Evolutionary conservation across 2,797 vertebrate species (phyloP), one percentile per base, ranked within the genome.

Genomic region (Garrulus glandarius): DNA sequence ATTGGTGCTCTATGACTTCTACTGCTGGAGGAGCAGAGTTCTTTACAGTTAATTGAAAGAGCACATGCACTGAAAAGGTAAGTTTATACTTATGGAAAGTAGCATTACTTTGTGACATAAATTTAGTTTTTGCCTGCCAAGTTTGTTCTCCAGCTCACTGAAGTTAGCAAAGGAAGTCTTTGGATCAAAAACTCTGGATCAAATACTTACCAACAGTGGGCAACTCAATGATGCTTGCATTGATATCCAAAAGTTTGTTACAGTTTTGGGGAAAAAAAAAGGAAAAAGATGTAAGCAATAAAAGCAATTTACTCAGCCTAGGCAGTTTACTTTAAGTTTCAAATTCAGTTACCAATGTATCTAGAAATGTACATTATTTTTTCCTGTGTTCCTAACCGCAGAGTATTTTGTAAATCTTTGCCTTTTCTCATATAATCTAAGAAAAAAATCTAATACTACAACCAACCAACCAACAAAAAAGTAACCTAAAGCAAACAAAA

Each of bases 211-310:
- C 30, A 63, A 64, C 12, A 56, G 8, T 5, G 9, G 8, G 6
- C 3, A 53, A 50, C 11, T 52, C 0, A 0, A 3, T 36, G 8
- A 37, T 0, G 1, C 9, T 71, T 75, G 10, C 16, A 74, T 92
- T 57, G 26, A 10, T 46, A 57, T 27, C 10, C 47, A 24, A 19
- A 68, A 53, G 6, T 30, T n/a, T 69, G 29, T 50, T 32, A 11
- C 6, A 30, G 4, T 63, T 52, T 14, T 13, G 15, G 4, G 0
- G 3, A 21, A 9, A 9, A 13, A 34, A 13, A 47, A 37, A 13
- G 6, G 4, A 32, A 44, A 49, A 22, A 1, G 3, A n/a, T 13
- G 0, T 9, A 44, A 81, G 24, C 27, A n/a, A 29, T 8, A 56
- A 27, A 53, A n/a, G 3, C 5, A 46, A 16, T 15, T 24, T 21